Evolutionary conservation across 2,888 invertebrate species (phyloP).

Genomic region (Thymelicus sylvestris): DNA sequence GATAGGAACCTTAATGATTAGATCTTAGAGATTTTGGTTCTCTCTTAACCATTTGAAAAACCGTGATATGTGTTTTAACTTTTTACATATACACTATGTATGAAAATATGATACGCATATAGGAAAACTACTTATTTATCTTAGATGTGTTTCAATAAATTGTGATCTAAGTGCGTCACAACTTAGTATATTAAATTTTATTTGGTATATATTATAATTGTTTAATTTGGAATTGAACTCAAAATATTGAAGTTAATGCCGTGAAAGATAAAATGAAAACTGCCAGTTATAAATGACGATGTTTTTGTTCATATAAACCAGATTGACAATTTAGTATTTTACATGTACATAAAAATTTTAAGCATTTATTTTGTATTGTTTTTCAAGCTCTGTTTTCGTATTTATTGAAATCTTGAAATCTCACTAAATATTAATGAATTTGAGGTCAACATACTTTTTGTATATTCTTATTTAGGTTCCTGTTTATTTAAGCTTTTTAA

Average conservation of each 20-base stretch:
- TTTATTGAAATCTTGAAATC: conserved; percentile 9
- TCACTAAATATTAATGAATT: conserved; percentile 30
- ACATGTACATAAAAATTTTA: conserved; percentile 7
- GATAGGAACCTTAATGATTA: conserved; percentile 71
- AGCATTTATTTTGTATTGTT: conserved; percentile 14
- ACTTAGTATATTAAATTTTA: conserved; percentile 48
- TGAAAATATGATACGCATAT: conserved; percentile 32
- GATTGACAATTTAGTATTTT: background rate
- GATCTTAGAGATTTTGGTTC: conserved; percentile 66
- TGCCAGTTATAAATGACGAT: background rate
- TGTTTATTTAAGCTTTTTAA: conserved; percentile 5
- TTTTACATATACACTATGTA: conserved; percentile 29
- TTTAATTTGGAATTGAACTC: background rate
- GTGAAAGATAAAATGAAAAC: no score
- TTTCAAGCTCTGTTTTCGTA: background rate
- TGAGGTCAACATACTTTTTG: background rate
- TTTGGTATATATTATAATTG: conserved; percentile 43
- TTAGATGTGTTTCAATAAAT: conserved; percentile 29
- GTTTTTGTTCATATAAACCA: background rate
- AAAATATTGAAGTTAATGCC: no score
- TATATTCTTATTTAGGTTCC: background rate
- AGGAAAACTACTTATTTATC: conserved; percentile 17
- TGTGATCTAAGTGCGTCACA: conserved; percentile 58
- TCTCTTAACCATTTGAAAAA: conserved; percentile 62
- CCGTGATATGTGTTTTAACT: conserved; percentile 25